These are phyloP conservation scores for Eulemur coronatus DNA, from an alignment of 2,797 vertebrate species.

Conservation along the genomic window DNA sequence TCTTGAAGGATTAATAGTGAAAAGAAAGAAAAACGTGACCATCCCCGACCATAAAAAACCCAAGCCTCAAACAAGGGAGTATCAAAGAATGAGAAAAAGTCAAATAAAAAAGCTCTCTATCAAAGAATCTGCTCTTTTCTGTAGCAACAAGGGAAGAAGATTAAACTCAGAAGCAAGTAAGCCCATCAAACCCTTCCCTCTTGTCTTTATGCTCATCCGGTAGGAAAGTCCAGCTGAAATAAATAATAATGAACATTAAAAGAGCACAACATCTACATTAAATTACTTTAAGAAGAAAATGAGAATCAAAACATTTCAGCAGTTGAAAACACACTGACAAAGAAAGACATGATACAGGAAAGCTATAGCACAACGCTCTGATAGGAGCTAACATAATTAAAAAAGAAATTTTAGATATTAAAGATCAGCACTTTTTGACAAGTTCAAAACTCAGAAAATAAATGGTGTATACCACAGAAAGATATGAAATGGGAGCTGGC, in stretches of 20 bases:
- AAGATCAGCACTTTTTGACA: neutral
- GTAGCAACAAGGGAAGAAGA: neutral
- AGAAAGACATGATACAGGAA: neutral
- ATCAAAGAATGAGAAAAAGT: neutral
- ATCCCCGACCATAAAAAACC: neutral
- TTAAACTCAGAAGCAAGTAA: neutral
- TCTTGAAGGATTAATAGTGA: neutral
- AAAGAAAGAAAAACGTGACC: neutral
- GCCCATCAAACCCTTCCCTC: neutral
- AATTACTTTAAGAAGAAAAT: neutral
- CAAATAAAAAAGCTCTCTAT: neutral
- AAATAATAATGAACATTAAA: neutral
- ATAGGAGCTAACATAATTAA: neutral
- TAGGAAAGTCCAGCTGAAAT: neutral
- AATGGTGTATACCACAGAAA: neutral
- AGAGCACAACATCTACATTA: neutral
- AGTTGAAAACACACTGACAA: neutral
- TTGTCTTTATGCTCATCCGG: neutral
- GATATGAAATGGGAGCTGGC: neutral
- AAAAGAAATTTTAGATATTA: neutral
- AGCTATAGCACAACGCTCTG: neutral
- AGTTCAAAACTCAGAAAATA: neutral
- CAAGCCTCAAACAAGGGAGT: neutral
- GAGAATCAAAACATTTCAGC: neutral
- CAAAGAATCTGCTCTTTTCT: neutral